Conservation (phyloP, 1,140 invertebrate genomes). For the Drosophila tani region DNA sequence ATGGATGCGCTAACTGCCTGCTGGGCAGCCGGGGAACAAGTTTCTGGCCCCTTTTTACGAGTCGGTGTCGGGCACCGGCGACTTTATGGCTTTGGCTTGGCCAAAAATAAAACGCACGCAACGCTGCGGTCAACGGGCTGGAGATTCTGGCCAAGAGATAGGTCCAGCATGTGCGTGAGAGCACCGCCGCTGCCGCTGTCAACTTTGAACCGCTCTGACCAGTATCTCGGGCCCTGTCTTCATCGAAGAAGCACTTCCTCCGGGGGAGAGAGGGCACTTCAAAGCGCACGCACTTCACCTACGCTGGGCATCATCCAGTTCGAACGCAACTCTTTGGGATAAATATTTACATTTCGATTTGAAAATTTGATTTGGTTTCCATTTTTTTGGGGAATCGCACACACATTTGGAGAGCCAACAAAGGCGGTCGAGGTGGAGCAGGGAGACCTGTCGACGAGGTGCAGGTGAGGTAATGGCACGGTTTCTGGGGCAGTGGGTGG, state of each 20-base stretch:
- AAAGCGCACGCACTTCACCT: conserved; percentile 77
- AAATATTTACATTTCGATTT: conserved; percentile 81
- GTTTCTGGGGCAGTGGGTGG: conserved; percentile 31
- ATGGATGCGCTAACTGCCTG: conserved; percentile 75
- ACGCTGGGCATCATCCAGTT: conserved; percentile 41
- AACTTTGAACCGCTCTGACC: conserved; percentile 69
- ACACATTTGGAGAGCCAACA: conserved; percentile 64
- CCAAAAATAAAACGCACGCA: conserved; percentile 81
- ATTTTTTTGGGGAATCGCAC: conserved; percentile 46
- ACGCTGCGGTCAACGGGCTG: conserved; percentile 69
- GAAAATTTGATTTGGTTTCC: conserved; percentile 75
- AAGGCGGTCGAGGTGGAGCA: conserved; percentile 21
- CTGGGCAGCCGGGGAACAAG: conserved; percentile 64
- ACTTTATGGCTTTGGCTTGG: conserved; percentile 77
- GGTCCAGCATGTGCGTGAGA: conserved; percentile 67
- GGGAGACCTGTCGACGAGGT: conserved; percentile 39
- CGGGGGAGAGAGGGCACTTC: conserved; percentile 51
- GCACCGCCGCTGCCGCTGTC: conserved; percentile 34
- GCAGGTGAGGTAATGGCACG: conserved; percentile 54
- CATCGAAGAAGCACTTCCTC: conserved; percentile 6
- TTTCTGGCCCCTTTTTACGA: conserved; percentile 70
- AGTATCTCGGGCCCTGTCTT: conserved; percentile 23
- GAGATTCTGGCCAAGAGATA: conserved; percentile 65
- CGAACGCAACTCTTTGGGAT: conserved; percentile 53
- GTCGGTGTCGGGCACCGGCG: conserved; percentile 39